phyloP scores from a whole-genome alignment of 2,888 invertebrate species.

The Rhagonycha lutea region DNA sequence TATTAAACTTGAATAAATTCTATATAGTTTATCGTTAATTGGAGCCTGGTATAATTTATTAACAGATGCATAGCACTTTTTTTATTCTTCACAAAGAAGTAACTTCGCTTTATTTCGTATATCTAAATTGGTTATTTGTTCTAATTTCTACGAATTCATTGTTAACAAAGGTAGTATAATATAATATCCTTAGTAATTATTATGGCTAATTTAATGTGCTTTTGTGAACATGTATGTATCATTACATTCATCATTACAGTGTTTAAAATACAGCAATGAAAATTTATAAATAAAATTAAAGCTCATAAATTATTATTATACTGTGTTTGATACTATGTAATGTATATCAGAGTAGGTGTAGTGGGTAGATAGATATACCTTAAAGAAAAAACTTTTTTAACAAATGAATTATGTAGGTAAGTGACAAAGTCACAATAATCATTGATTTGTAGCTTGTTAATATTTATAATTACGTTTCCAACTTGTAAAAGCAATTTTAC shows the following conservation, averaged over 20 bases:
- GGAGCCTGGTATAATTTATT: not conserved
- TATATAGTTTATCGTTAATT: not conserved
- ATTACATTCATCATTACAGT: not conserved
- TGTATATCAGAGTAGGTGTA: not conserved
- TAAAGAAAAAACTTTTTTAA: not conserved
- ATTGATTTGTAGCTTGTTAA: too few species aligned
- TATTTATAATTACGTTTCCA: too few species aligned
- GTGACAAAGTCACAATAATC: too few species aligned
- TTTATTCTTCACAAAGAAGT: not conserved
- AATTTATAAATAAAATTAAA: not conserved
- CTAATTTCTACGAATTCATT: not conserved
- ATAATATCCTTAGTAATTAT: not conserved
- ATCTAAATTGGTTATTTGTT: not conserved
- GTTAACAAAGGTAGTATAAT: not conserved
- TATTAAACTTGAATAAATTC: not conserved
- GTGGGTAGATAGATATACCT: not conserved
- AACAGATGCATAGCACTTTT: not conserved
- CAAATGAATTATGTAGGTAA: not conserved
- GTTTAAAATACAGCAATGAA: not conserved
- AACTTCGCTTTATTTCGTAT: not conserved
- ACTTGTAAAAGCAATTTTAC: too few species aligned
- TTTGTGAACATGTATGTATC: not conserved
- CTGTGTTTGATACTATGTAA: not conserved
- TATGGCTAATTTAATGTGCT: not conserved
- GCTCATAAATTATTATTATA: not conserved